Percentiles rank a stretch among this genome's conserved stretches.
Conservation (phyloP, 2,888 invertebrate genomes). For the Lasioglossum calceatum region DNA sequence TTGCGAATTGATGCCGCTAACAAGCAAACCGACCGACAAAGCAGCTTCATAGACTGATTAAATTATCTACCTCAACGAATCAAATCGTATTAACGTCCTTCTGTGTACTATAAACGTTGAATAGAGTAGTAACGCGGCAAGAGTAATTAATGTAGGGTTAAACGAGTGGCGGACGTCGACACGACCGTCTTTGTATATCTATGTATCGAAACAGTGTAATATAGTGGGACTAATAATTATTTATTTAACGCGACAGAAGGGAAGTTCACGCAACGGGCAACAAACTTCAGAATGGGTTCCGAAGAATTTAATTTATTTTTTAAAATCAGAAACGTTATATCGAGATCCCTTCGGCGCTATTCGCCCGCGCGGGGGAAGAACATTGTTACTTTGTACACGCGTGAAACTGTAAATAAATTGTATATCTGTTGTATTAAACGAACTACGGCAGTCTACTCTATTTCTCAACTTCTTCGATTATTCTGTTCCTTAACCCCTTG, state of each 20-base stretch:
- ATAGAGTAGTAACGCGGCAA: slow-evolving; percentile 61
- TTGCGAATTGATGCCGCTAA: slow-evolving; percentile 56
- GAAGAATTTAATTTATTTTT: slow-evolving; percentile 51
- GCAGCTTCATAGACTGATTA: slow-evolving; percentile 81
- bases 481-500: background rate
- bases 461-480: background rate
- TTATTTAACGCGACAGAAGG: slow-evolving; percentile 70
- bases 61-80: slow-evolving; percentile 83
- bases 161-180: slow-evolving; percentile 20
- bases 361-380: slow-evolving; percentile 58
- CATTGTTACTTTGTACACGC: slow-evolving; percentile 52
- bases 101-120: slow-evolving; percentile 71
- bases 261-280: slow-evolving; percentile 5
- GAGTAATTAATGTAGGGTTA: slow-evolving; percentile 62
- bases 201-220: slow-evolving; percentile 70
- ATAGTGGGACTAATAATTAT: slow-evolving; percentile 76
- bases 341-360: slow-evolving; percentile 19
- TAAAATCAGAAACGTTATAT: slow-evolving; percentile 3
- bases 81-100: slow-evolving; percentile 80
- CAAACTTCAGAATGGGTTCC: background rate
- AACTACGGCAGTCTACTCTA: background rate
- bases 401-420: slow-evolving; percentile 79
- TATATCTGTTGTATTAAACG: slow-evolving; percentile 76
- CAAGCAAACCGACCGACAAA: slow-evolving; percentile 69
- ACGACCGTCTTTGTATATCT: slow-evolving; percentile 51